These are phyloP conservation scores for Entomobrya multifasciata DNA, from an alignment of 2,888 invertebrate genomes.

Conservation along the genomic window DNA sequence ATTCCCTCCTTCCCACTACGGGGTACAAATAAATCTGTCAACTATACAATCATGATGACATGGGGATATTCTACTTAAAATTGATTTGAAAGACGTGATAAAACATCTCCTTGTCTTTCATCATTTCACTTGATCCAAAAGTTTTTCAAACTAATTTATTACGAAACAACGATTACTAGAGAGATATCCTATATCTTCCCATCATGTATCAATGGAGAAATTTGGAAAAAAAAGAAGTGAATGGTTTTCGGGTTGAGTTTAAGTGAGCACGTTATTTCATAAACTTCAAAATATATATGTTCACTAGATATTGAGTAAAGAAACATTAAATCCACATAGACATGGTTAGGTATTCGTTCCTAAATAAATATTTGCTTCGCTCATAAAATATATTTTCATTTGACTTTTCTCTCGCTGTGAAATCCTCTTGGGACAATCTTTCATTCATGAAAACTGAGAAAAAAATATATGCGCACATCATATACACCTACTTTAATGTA, in stretches of 20 bases:
- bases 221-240: neutral
- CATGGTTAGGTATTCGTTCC: neutral
- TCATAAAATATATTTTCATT: slow-evolving; percentile 60
- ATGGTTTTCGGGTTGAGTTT: neutral
- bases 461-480: slow-evolving; percentile 24
- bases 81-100: slow-evolving; percentile 78
- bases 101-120: slow-evolving; percentile 73
- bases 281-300: too few species aligned
- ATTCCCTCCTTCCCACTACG: slow-evolving; percentile 56
- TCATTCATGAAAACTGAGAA: slow-evolving; percentile 59
- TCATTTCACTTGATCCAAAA: slow-evolving; percentile 62
- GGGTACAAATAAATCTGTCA: slow-evolving; percentile 71
- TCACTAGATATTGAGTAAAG: too few species aligned
- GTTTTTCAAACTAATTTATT: slow-evolving; percentile 51
- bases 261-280: too few species aligned
- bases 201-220: slow-evolving; percentile 42
- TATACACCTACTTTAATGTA: neutral
- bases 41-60: slow-evolving; percentile 70
- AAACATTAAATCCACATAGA: too few species aligned
- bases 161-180: slow-evolving; percentile 12
- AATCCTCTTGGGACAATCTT: slow-evolving; percentile 67
- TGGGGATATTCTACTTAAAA: slow-evolving; percentile 74
- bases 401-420: slow-evolving; percentile 54
- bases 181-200: slow-evolving; percentile 11
- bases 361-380: slow-evolving; percentile 62